Base-by-base conservation (phyloP, 2,113 vertebrate species). In the Paraplagusia blochii region DNA sequence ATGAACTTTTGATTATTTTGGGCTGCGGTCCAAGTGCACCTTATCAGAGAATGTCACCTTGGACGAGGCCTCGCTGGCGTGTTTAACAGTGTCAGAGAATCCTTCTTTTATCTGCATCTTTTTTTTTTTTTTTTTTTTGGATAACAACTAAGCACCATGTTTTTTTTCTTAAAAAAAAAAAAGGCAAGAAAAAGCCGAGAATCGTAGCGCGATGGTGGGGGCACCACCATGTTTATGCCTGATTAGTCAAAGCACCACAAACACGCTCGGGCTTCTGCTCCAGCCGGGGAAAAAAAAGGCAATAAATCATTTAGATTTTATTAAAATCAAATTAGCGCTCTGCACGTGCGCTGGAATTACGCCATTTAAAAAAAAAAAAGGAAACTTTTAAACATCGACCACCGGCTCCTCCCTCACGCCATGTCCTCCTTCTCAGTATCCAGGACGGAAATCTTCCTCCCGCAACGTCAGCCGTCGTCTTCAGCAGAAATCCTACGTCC, bases 1-100 rank as follows among this genome's bases (percentile, higher is more conserved):
- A 90, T 91, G 89, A 90, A 90, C 89, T 89, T 86, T 83, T 87
- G 89, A 90, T 92, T 91, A 86, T 88, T 89, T 88, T 86, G 85
- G 90, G 89, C 87, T 58, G 51, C 58, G 60, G 81, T 90, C 90
- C 90, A 91, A 89, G 72, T 84, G 77, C 54, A 90, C 89, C 89
- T 90, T 92, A 91, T 91, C 90, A 81, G 81, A 69, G 76, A 85
- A 79, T 82, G 88, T 90, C 90, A 91, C 90, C 90, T 90, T 92
- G 88, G 85, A 80, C 77, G 68, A 58, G 81, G 71, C 83, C 90
- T 85, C 82, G 80, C 65, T 83, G 88, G 72, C 88, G 87, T 85
- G 88, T 81, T 85, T 86, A 90, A 90, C 72, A 71, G 83, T 79
- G 79, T 87, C 81, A 72, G 69, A 73, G 73, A 77, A 85, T 86